A percentile compares a stretch with the other conserved stretches of the same genome.
phyloP scores from a whole-genome alignment of 2,888 invertebrate genomes.

The Athalia cordata region DNA sequence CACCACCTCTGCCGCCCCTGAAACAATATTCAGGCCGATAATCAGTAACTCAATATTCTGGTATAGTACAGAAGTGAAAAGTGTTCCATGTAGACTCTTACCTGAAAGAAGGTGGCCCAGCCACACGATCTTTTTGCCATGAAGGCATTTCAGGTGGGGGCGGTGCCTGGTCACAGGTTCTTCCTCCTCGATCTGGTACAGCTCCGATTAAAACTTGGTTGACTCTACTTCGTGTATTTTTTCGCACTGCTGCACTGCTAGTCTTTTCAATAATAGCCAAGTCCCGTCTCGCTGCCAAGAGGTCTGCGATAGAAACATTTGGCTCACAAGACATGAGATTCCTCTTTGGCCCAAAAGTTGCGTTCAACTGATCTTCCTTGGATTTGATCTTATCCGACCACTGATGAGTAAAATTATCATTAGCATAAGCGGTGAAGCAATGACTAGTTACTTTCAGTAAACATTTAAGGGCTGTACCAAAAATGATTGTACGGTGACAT shows the following conservation, averaged over 20 bases:
- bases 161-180: constrained; percentile 92
- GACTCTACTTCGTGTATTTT: constrained; percentile 88
- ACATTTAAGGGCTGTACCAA: constrained; percentile 76
- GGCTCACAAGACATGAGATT: constrained; percentile 77
- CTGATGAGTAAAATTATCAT: constrained; percentile 72
- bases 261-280: constrained; percentile 94
- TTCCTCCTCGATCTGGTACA: constrained; percentile 96
- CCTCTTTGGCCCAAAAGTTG: constrained; percentile 77
- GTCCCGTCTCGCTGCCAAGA: constrained; percentile 90
- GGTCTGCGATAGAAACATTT: constrained; percentile 82
- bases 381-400: constrained; percentile 89
- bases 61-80: constrained; percentile 3
- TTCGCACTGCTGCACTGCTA: constrained; percentile 88
- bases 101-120: constrained; percentile 70
- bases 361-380: constrained; percentile 83
- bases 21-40: neutral
- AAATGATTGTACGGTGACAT: constrained; percentile 98
- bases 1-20: constrained; percentile 59
- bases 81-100: constrained; percentile 46
- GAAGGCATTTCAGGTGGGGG: constrained; percentile 99
- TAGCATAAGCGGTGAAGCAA: constrained; percentile 3
- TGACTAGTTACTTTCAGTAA: neutral
- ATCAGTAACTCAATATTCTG: neutral
- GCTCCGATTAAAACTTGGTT: constrained; percentile 93
- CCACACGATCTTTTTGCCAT: constrained; percentile 85